Base-by-base conservation (phyloP, 2,113 vertebrate genomes). In the Kryptolebias marmoratus region DNA sequence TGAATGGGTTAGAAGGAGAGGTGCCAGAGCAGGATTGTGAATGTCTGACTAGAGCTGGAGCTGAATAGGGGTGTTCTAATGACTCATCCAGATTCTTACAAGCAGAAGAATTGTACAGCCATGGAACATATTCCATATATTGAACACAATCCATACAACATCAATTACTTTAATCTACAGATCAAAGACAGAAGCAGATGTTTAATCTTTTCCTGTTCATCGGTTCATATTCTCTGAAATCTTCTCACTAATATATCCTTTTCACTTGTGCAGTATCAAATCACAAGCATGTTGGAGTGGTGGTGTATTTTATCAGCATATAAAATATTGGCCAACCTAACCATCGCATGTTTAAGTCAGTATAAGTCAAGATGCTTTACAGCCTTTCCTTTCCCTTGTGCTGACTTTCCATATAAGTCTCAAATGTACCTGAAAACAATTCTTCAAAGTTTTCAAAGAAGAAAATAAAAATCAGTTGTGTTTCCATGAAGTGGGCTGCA, bases 61-160 rank as follows among this genome's bases (percentile, higher is more conserved):
- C 77, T 84, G 60, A 81, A 77, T 57, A 61, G 67, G 70, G 50
- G 82, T 48, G 54, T 32, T 64, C 50, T 72, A 73, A 88, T 93
- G 91, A 92, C 77, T 92, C 91, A 93, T 85, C 84, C 72, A 68
- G 83, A 91, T 89, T 83, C 81, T 90, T 90, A 89, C 68, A 75
- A 81, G 73, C 83, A 80, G 76, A 50, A 84, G 71, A 74, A 75
- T 70, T 69, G 75, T 80, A 86, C 77, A 88, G 79, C 84, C 71
- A 65, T 81, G 67, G 62, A 82, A 79, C 68, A 86, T 85, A 83
- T 89, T 87, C 85, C 81, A 73, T 79, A 68, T 50, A 71, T 68
- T 71, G 78, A 83, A 78, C 80, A 70, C 44, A 69, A 67, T 58
- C 84, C 74, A 69, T 77, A 73, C 80, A 81, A 70, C 71, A 82